A percentile compares a stretch with the other conserved stretches of the same genome.
These are phyloP conservation scores for Ranitomeya variabilis DNA, from an alignment of 2,113 vertebrate genomes.

Conservation along the genomic window DNA sequence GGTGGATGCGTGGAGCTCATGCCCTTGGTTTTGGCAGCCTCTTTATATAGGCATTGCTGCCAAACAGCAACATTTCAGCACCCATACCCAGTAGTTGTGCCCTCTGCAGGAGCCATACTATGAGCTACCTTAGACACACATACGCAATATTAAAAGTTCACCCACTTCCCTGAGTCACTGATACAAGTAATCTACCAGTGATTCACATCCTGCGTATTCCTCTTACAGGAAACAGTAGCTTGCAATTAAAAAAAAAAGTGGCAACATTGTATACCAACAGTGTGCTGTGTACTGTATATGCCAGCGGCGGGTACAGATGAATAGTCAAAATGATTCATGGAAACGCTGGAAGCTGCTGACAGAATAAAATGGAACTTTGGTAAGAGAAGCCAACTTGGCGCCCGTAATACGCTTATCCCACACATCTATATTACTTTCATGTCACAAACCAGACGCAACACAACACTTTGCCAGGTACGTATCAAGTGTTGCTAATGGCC, in stretches of 20 bases:
- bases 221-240: background rate
- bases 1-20: background rate
- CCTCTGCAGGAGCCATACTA: background rate
- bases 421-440: conserved; percentile 47
- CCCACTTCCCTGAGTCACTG: background rate
- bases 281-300: conserved; percentile 6
- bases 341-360: conserved; percentile 30
- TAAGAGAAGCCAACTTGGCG: conserved; percentile 24
- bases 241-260: background rate
- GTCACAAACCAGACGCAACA: conserved; percentile 22
- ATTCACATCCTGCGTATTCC: background rate
- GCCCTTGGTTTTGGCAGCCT: background rate
- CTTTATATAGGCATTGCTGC: too few species aligned
- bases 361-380: conserved; percentile 32
- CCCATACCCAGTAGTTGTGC: background rate
- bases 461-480: background rate
- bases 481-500: conserved; percentile 43
- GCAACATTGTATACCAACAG: background rate
- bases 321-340: conserved; percentile 27
- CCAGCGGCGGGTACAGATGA: background rate
- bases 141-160: background rate
- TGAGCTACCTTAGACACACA: background rate
- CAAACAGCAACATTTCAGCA: background rate
- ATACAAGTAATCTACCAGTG: background rate
- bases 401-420: conserved; percentile 37